Evolutionary conservation across 2,113 vertebrate genomes (phyloP), one percentile per base, ranked within the genome.

Genomic region (Stegostoma tigrinum): DNA sequence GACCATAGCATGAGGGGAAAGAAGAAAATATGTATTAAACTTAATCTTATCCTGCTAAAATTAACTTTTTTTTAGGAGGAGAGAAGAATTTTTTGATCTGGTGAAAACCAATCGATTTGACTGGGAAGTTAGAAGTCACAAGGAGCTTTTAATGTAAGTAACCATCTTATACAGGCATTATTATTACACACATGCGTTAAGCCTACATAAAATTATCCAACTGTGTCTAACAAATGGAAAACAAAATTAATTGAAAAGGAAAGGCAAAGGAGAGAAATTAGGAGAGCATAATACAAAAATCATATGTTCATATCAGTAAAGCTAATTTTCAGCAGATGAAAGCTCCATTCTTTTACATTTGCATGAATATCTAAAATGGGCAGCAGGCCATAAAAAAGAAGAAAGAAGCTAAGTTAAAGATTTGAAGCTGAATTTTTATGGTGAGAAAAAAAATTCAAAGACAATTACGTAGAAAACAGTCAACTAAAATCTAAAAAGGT

Each of bases 51-150:
- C 19, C 34, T 12, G 42, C 38, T n/a, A 70, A 48, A 87, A 95
- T 78, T 78, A 83, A 85, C 52, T 23, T n/a, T 68, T n/a, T 97
- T 97, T 96, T 96, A 98, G 98, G 98, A 97, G 97, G 75, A 97
- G 98, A 96, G 98, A 98, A 96, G 99, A 99, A 96, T 99, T 99
- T 97, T 99, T 99, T 96, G 98, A 99, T 96, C 98, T 99, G 96
- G 98, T 99, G 95, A 98, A 98, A 97, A 99, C 98, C 97, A 98
- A 98, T 72, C 98, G 98, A 96, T 99, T 99, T 97, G 97, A 97
- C 38, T 98, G 98, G 98, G 98, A 99, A 96, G 98, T 99, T 15
- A 98, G 98, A 94, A 95, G 97, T 90, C 99, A 99, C 96, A 98
- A 98, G 97, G 98, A 99, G 91, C 96, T 99, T 42, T 98, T 99